phyloP scores from a whole-genome alignment of 2,113 vertebrate genomes.

The Acrocephalus kingi region DNA sequence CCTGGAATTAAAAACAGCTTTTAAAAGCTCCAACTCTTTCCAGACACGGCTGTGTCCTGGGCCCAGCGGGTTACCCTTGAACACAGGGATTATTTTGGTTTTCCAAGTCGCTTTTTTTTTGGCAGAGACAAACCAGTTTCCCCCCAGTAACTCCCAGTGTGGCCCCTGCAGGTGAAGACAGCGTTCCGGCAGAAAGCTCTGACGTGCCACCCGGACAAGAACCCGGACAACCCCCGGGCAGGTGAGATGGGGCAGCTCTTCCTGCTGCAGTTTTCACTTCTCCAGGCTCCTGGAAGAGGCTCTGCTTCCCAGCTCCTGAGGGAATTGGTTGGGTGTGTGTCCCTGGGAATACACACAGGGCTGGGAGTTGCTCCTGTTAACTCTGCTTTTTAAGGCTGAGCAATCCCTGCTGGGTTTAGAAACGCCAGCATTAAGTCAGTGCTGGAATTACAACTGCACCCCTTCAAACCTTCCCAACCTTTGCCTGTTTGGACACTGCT shows the following conservation, averaged over 20 bases:
- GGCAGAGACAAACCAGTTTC: not conserved
- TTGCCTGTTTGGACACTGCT: not conserved
- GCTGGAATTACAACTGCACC: not conserved
- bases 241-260: slow-evolving; percentile 71
- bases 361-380: too few relatives aligned
- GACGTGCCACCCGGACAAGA: slow-evolving; percentile 95
- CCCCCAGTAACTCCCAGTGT: not conserved
- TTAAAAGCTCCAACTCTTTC: not conserved
- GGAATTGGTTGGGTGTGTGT: not conserved
- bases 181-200: slow-evolving; percentile 93
- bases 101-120: not conserved
- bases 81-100: fast-evolving
- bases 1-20: not conserved
- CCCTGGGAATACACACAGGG: fast-evolving
- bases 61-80: fast-evolving
- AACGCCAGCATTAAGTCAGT: not conserved
- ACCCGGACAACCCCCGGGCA: slow-evolving; percentile 93
- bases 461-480: not conserved
- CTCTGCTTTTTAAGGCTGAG: not conserved
- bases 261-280: fast-evolving
- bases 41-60: fast-evolving
- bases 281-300: not conserved
- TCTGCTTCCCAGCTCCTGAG: not conserved
- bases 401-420: not conserved
- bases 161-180: slow-evolving; percentile 88